Percentiles rank a stretch among this genome's conserved stretches.
phyloP scores from a whole-genome alignment of 35 echinoderm and acorn worm species.

The Apostichopus japonicus region DNA sequence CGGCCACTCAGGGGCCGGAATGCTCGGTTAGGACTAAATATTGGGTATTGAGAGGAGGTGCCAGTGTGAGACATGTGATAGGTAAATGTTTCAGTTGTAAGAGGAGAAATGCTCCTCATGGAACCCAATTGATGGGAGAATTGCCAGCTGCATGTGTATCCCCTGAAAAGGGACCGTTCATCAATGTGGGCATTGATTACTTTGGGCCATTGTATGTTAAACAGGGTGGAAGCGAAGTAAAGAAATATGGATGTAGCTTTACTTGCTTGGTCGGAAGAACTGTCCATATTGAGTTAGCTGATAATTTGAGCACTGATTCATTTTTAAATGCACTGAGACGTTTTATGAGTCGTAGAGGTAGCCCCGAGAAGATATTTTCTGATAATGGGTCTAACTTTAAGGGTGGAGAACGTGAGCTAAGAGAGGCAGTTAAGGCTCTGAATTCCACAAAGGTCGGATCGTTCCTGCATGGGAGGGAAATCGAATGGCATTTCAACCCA shows the following conservation, averaged over 20 bases:
- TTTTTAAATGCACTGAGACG: constrained; percentile 52
- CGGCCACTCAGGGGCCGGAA: constrained; percentile 69
- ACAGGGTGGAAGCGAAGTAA: background rate
- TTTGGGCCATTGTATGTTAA: constrained; percentile 40
- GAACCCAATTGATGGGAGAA: background rate
- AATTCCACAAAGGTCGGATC: background rate
- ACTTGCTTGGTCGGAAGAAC: background rate
- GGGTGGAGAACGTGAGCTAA: constrained; percentile 55
- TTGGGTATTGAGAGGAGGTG: constrained; percentile 61
- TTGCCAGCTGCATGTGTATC: background rate
- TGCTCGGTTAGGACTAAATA: constrained; percentile 35
- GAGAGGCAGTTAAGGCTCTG: background rate
- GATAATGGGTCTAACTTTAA: constrained; percentile 70
- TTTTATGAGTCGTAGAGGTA: constrained; percentile 1
- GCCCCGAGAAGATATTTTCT: background rate
- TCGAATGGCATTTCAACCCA: constrained; percentile 68
- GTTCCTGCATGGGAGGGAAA: constrained; percentile 1
- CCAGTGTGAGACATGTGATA: constrained; percentile 57
- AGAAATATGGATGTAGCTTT: constrained; percentile 12
- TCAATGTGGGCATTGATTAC: constrained; percentile 13
- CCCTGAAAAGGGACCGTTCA: background rate
- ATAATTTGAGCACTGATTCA: constrained; percentile 24
- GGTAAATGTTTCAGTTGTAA: constrained; percentile 69
- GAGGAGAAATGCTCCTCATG: constrained; percentile 26
- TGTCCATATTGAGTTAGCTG: constrained; percentile 1